Evolutionary conservation across 23 tunicate species (phyloP).

Genomic region (Trididemnum nubilum): DNA sequence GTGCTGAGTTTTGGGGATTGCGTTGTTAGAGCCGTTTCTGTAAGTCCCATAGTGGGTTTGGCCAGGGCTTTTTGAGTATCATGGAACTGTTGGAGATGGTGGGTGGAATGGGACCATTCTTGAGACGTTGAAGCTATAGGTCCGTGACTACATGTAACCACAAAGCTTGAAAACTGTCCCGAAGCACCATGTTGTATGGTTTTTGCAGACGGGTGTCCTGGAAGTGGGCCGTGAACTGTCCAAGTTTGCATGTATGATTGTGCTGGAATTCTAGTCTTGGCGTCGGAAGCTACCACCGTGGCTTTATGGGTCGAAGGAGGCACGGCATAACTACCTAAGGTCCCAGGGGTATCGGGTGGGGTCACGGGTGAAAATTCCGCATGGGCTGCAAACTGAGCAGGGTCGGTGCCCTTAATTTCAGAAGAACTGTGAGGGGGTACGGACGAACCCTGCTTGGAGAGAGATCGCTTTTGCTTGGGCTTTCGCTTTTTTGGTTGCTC

Average conservation of each 20-base stretch:
- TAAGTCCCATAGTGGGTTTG: neutral
- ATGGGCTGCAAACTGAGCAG: slow-evolving; percentile 5
- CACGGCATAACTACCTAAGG: neutral
- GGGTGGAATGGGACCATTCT: slow-evolving; percentile 1
- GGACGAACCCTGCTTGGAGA: neutral
- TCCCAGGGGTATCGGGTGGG: slow-evolving; percentile 64
- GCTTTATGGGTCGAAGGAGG: neutral
- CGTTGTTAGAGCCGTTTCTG: neutral
- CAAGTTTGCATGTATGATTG: neutral
- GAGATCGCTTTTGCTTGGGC: slow-evolving; percentile 26
- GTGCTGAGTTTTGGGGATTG: neutral
- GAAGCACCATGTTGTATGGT: slow-evolving; percentile 13
- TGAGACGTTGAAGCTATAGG: neutral
- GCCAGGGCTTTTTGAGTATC: no score
- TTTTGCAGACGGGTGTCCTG: neutral
- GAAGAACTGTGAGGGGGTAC: neutral
- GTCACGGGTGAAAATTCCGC: slow-evolving; percentile 70
- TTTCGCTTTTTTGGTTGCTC: slow-evolving; percentile 25
- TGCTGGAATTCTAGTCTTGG: neutral
- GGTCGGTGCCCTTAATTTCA: neutral
- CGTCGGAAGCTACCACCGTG: slow-evolving; percentile 10
- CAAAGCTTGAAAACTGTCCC: slow-evolving; percentile 19
- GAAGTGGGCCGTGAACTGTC: neutral
- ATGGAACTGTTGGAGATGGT: neutral
- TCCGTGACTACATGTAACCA: neutral